Percentiles rank a stretch among this genome's conserved stretches.
phyloP scores from a whole-genome alignment of 2,797 vertebrate genomes.

The Anniella stebbinsi region DNA sequence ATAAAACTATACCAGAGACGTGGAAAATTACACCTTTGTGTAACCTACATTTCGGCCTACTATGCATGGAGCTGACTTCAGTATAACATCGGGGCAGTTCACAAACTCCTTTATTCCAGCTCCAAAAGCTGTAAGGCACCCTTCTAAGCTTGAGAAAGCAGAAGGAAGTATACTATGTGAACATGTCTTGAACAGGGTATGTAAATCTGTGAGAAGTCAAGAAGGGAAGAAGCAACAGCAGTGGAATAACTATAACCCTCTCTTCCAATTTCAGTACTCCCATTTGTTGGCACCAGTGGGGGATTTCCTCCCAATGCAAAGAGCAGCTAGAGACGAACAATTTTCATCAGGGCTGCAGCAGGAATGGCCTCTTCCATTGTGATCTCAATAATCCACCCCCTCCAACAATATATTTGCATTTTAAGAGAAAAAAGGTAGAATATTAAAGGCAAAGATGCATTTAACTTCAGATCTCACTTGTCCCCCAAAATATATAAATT shows the following conservation, averaged over 20 bases:
- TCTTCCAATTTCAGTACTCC: neutral
- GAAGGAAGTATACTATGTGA: no score
- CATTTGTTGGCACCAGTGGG: neutral
- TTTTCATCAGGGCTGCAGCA: neutral
- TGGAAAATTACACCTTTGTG: constrained; percentile 36
- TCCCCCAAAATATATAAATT: neutral
- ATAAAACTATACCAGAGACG: constrained; percentile 22
- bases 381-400: neutral
- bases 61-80: neutral
- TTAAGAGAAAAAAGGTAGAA: neutral
- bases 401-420: neutral
- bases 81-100: neutral
- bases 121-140: neutral
- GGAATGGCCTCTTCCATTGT: neutral
- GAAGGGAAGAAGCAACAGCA: neutral
- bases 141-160: neutral
- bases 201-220: neutral
- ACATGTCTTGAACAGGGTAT: neutral
- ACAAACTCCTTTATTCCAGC: neutral
- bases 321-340: neutral
- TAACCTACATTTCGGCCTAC: neutral
- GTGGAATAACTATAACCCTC: neutral
- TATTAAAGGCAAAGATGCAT: neutral
- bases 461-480: neutral
- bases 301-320: neutral